Base-by-base conservation (phyloP, 2,888 invertebrate species). In the Dinocampus coccinellae region DNA sequence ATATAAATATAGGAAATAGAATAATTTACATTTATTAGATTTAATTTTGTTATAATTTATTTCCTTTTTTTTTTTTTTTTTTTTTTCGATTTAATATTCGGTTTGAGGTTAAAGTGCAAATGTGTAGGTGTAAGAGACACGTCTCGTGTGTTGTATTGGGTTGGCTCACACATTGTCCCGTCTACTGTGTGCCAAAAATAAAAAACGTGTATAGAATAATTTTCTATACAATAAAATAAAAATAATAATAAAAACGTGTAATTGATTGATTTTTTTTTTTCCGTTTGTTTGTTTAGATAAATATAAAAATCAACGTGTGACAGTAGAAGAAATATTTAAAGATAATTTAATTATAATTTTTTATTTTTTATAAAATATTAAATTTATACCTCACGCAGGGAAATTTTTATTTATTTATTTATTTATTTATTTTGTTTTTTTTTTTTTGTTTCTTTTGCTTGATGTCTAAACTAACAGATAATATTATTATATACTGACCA, bases 41-140 rank as follows among this genome's bases (percentile, higher is more conserved):
- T 29, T 29, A 29, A 4, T 29, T 29, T 29, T 29, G 29, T 7
- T 4, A 7, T 29, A 29, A 29, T 4, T 29, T 29, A 29, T 29
- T 29, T 29, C 3, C 29, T 4, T 29, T n/a, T 39, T 7, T 1
- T 47, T 47, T 47, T 47, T 47, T n/a, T 13, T 39, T 20, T 47
- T 47, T 79, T 81, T 82, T 81, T 77, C 78, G 79, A 81, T 82
- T 81, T 79, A 80, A 82, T 82, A 82, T 82, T 82, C 81, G 82
- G 80, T 70, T 64, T 69, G 68, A 77, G 78, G 81, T 79, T 75
- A 76, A 61, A 73, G 80, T 81, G 82, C 80, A 77, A 62, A 64
- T 77, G 79, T 78, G 81, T 82, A 80, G 82, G 82, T 76, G 82
- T 79, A 66, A 78, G 81, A 75, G 81, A 75, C 75, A 76, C 80